Evolutionary conservation across 2,888 invertebrate species (phyloP).

Genomic region (Drosophila helvetica): DNA sequence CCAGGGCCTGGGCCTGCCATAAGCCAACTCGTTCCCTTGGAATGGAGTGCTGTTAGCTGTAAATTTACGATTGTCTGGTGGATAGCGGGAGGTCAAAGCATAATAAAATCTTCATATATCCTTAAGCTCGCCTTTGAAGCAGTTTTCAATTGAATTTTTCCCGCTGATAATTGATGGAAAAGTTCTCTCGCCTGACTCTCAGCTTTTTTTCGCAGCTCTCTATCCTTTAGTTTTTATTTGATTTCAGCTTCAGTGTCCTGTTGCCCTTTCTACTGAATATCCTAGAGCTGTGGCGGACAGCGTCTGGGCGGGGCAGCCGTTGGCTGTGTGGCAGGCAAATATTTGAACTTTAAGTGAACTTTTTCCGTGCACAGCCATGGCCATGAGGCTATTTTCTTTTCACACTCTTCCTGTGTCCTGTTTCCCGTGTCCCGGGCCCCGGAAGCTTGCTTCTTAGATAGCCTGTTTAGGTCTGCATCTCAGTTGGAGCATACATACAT

Average conservation of each 20-base stretch:
- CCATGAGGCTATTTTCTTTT: conserved; percentile 37
- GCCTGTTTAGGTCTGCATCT: conserved; percentile 25
- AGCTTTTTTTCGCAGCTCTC: conserved; percentile 6
- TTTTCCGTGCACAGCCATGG: conserved; percentile 40
- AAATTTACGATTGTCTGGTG: conserved; percentile 45
- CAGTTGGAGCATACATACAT: conserved; percentile 6
- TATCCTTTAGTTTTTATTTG: conserved; percentile 16
- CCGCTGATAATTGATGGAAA: conserved; percentile 35
- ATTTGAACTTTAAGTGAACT: conserved; percentile 67
- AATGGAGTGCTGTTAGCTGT: conserved; percentile 41
- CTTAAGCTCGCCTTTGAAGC: conserved; percentile 16
- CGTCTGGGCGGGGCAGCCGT: not conserved
- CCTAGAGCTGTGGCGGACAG: conserved; percentile 6
- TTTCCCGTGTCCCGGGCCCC: too few relatives aligned
- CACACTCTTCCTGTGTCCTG: conserved; percentile 27
- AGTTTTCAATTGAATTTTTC: conserved; percentile 36
- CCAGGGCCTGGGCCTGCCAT: conserved; percentile 43
- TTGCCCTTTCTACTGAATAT: conserved; percentile 10
- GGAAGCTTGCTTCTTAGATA: not conserved
- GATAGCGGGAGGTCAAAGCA: conserved; percentile 1
- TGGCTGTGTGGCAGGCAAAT: conserved; percentile 52
- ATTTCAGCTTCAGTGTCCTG: conserved; percentile 24
- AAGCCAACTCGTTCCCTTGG: conserved; percentile 41
- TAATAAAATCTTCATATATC: conserved; percentile 39
- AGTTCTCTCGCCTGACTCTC: conserved; percentile 11